Percentiles rank a stretch among this genome's conserved stretches.
phyloP scores from a whole-genome alignment of 2,113 vertebrate species.

The Caretta caretta region DNA sequence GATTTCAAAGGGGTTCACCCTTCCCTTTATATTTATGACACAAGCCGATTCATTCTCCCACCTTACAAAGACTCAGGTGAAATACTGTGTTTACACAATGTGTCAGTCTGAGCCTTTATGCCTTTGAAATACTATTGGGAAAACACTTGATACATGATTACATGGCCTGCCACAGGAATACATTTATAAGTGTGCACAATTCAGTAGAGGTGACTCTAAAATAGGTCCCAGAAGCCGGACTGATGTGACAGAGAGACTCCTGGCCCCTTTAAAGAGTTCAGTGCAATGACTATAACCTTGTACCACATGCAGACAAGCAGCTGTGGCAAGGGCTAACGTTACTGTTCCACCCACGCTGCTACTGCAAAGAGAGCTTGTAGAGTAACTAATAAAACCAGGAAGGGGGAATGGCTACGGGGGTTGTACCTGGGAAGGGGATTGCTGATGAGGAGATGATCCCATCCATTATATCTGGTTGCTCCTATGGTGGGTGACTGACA shows the following conservation, averaged over 20 bases:
- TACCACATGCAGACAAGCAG: not conserved
- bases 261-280: not conserved
- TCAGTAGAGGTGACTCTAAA: not conserved
- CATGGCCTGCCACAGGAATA: not conserved
- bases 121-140: not conserved
- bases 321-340: not conserved
- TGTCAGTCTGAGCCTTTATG: not conserved
- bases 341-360: not conserved
- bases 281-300: not conserved
- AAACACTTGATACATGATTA: not conserved
- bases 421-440: not conserved
- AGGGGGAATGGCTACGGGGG: not conserved
- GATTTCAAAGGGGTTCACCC: too few species aligned
- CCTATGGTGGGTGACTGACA: too few species aligned
- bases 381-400: not conserved
- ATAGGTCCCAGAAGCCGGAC: not conserved
- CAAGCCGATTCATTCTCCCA: not conserved
- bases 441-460: not conserved
- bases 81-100: constrained; percentile 12
- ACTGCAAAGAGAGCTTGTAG: not conserved
- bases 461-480: not conserved
- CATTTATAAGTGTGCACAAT: not conserved
- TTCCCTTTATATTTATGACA: too few species aligned
- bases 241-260: not conserved
- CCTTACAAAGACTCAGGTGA: not conserved